A percentile compares a stretch with the other conserved stretches of the same genome.
phyloP scores from a whole-genome alignment of 2,113 vertebrate species.

The Hypomesus transpacificus region DNA sequence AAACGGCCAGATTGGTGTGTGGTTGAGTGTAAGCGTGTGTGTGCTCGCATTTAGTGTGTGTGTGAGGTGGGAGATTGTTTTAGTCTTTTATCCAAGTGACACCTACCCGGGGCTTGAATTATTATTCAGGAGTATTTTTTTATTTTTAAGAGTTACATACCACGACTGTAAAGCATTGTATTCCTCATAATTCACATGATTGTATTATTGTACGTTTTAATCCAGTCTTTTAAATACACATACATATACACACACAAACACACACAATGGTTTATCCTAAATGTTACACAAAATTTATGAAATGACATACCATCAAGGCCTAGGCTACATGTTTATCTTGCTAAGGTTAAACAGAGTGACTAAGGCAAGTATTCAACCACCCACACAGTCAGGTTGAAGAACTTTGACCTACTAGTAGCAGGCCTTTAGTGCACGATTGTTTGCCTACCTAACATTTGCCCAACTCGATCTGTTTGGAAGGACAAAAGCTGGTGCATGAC shows the following conservation, averaged over 20 bases:
- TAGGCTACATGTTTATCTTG: slow-evolving; percentile 31
- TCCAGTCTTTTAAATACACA: not conserved
- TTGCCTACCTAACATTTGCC: slow-evolving; percentile 74
- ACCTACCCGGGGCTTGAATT: slow-evolving; percentile 47
- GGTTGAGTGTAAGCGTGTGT: not conserved
- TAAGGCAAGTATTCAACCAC: not conserved
- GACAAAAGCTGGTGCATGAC: slow-evolving; percentile 72
- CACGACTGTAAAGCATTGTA: slow-evolving; percentile 12
- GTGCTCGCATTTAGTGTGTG: slow-evolving; percentile 13
- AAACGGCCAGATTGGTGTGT: slow-evolving; percentile 28
- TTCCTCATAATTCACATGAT: not conserved
- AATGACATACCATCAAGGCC: not conserved
- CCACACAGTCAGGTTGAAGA: not conserved
- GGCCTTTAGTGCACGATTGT: not conserved
- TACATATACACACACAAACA: not conserved
- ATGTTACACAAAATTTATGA: slow-evolving; percentile 18
- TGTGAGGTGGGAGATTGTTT: slow-evolving; percentile 21
- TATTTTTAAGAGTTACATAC: slow-evolving; percentile 35
- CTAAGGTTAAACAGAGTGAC: slow-evolving; percentile 21
- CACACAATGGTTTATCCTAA: slow-evolving; percentile 5
- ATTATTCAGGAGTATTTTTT: slow-evolving; percentile 56
- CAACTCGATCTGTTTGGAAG: slow-evolving; percentile 71
- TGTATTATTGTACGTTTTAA: not conserved
- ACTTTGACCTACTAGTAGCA: not conserved
- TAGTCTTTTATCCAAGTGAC: slow-evolving; percentile 40